Base-by-base conservation (phyloP, 2,113 vertebrate genomes). In the Peromyscus californicus region DNA sequence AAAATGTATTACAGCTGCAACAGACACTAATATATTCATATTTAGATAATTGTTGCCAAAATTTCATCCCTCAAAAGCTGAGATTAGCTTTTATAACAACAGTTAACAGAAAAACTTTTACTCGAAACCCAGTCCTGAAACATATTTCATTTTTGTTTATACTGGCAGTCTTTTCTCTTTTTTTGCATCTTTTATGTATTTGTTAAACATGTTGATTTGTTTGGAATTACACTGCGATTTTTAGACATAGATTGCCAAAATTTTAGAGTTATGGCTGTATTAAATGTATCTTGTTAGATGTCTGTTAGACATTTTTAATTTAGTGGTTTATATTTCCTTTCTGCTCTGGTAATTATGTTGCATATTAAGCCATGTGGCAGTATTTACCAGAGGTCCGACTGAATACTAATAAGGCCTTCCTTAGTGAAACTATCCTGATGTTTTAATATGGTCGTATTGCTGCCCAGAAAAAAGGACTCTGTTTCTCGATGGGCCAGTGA, bases 21-120 rank as follows among this genome's bases (percentile, higher is more conserved):
- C 39, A 92, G 51, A 94, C 85, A 89, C 5, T 29, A 42, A 57
- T 39, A 51, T 45, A 93, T 87, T 90, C 78, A 72, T 89, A 89
- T 79, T 95, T 90, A 57, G 51, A 51, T 76, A 93, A 92, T 86
- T 93, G 39, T 39, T 95, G 75, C 88, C 69, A 92, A 96, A 90
- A 87, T 92, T 79, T 89, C 61, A 61, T 92, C 75, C 42, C 17
- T 6, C 5, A 95, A 70, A 90, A 59, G 31, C 45, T 91, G 48
- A 90, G 65, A 85, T 90, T 91, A 69, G 89, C 83, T 83, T 33
- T 65, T 90, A 79, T 29, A 72, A 19, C 7, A 95, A 39, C 22
- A 97, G 78, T 70, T 93, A 39, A 86, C 67, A 74, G 75, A 39
- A 79, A 95, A 96, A 89, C 24, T 69, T 54, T 86, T 74, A 31